Conservation (phyloP, 2,888 invertebrate species). For the Gymnoscelis rufifasciata region DNA sequence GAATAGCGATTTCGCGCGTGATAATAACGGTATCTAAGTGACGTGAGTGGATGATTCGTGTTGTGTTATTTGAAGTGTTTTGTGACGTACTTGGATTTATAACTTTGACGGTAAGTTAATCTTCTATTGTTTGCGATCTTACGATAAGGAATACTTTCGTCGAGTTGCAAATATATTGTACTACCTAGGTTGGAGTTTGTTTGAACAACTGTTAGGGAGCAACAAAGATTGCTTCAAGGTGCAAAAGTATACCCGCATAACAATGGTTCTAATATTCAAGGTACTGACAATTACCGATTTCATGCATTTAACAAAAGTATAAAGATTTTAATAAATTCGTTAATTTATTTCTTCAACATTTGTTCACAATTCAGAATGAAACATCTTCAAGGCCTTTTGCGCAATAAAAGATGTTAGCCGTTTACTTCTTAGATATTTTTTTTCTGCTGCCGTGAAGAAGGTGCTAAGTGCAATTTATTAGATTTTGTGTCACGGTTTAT, state of each 20-base stretch:
- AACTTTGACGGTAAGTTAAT: conserved; percentile 26
- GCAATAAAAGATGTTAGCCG: conserved; percentile 16
- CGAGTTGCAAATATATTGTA: conserved; percentile 6
- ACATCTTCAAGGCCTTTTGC: conserved; percentile 24
- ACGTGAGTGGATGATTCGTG: conserved; percentile 30
- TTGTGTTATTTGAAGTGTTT: conserved; percentile 55
- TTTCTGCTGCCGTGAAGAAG: conserved; percentile 9
- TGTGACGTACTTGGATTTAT: conserved; percentile 30
- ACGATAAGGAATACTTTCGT: conserved; percentile 12
- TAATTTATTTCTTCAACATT: conserved; percentile 16
- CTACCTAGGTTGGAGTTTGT: conserved; percentile 17
- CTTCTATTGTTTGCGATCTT: conserved; percentile 22
- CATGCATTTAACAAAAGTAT: conserved; percentile 5
- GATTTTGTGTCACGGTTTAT: conserved; percentile 9
- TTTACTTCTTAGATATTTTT: conserved; percentile 7
- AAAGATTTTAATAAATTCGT: background rate
- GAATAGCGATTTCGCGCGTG: conserved; percentile 26
- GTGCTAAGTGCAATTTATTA: conserved; percentile 15
- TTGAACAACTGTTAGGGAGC: conserved; percentile 18
- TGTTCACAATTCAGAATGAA: conserved; percentile 20
- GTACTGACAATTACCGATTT: conserved; percentile 13
- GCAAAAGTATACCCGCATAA: conserved; percentile 6
- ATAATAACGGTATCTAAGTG: conserved; percentile 27
- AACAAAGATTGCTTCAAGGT: background rate
- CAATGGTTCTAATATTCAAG: conserved; percentile 14